These are phyloP conservation scores for Prunella himalayana DNA, from an alignment of 2,113 vertebrate genomes.

Conservation along the genomic window DNA sequence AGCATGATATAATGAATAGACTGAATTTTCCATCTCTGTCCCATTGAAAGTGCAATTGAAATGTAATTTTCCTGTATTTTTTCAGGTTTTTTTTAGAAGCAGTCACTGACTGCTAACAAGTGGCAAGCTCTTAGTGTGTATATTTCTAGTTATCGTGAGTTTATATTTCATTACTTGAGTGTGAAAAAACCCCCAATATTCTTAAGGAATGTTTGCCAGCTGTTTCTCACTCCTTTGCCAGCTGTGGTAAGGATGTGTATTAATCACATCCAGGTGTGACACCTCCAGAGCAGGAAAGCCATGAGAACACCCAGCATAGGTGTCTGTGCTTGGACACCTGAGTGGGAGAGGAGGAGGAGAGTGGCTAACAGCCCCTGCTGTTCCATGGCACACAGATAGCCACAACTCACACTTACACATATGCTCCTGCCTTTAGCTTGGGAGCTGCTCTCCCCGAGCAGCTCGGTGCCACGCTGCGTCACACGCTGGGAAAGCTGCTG, in stretches of 20 bases:
- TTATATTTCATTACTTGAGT: not conserved
- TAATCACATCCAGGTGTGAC: not conserved
- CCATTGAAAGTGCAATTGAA: not conserved
- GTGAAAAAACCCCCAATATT: not conserved
- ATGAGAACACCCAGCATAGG: not conserved
- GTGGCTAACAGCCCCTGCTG: not conserved
- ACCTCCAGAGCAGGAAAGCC: not conserved
- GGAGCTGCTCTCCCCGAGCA: not conserved
- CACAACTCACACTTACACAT: not conserved
- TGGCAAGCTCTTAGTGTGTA: not conserved
- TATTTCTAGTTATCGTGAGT: not conserved
- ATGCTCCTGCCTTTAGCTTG: constrained; percentile 12
- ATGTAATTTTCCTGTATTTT: not conserved
- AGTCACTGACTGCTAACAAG: not conserved
- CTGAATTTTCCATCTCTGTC: not conserved
- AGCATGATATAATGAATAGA: not conserved
- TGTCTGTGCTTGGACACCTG: not conserved
- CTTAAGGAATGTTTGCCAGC: not conserved
- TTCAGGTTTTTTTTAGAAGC: not conserved
- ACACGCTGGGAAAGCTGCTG: not conserved
- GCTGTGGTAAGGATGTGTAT: not conserved
- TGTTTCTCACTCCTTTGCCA: not conserved
- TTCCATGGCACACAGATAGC: not conserved
- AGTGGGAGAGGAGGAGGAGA: not conserved
- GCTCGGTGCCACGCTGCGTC: not conserved